Conservation (phyloP, 2,888 invertebrate species). For the Luperina nickerlii region DNA sequence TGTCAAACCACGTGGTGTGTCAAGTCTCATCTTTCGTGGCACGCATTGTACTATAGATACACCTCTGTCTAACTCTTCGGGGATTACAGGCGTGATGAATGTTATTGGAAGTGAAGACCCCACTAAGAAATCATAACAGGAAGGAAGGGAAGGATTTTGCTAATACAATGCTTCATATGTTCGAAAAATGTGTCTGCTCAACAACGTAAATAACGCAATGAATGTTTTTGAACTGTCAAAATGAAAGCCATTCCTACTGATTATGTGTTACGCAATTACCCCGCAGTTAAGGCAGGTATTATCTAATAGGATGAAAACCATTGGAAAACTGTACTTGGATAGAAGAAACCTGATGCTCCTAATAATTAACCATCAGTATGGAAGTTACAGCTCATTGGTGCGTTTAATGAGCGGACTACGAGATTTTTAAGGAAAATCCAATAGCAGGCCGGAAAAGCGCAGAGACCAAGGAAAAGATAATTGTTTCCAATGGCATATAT, state of each 20-base stretch:
- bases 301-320: neutral
- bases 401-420: neutral
- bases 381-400: neutral
- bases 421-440: slow-evolving; percentile 3
- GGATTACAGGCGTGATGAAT: neutral
- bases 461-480: slow-evolving; percentile 8
- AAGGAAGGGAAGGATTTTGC: no score
- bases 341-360: neutral
- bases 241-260: no score
- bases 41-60: neutral
- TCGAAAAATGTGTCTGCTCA: no score
- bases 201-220: no score
- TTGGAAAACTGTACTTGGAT: neutral
- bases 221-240: no score
- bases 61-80: no score
- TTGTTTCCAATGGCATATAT: slow-evolving; percentile 16
- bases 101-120: neutral
- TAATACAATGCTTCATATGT: no score
- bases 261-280: no score
- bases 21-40: no score
- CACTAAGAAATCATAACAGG: neutral
- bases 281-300: no score
- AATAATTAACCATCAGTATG: neutral
- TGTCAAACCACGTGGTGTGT: no score
- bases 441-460: neutral